phyloP scores from a whole-genome alignment of 2,113 vertebrate species.

The Silurus asotus region DNA sequence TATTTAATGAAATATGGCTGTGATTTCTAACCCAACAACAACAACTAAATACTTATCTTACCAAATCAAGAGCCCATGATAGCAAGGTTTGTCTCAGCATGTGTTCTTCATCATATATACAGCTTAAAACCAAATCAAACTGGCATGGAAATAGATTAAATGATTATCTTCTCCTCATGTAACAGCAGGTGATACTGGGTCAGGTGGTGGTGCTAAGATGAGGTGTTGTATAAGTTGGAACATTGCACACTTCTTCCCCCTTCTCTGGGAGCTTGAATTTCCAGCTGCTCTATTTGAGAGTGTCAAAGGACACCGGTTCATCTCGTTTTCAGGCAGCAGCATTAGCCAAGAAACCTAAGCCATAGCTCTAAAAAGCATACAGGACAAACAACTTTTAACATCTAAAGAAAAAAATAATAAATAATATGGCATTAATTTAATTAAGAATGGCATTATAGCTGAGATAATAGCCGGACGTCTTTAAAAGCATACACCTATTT shows the following conservation, averaged over 20 bases:
- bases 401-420: not conserved
- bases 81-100: not conserved
- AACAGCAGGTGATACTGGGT: constrained; percentile 41
- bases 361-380: not conserved
- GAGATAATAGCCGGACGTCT: not conserved
- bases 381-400: constrained; percentile 26
- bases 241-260: not conserved
- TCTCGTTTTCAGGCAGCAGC: constrained; percentile 52
- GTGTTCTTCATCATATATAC: constrained; percentile 38
- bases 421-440: not conserved
- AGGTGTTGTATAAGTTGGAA: constrained; percentile 55
- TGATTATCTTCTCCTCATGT: constrained; percentile 35
- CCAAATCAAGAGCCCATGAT: constrained; percentile 28
- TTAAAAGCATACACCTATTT: not conserved
- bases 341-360: constrained; percentile 53
- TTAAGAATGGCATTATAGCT: not conserved
- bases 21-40: constrained; percentile 36
- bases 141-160: constrained; percentile 55
- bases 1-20: constrained; percentile 49
- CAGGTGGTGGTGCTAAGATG: constrained; percentile 45
- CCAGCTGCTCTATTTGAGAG: constrained; percentile 59
- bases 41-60: constrained; percentile 39
- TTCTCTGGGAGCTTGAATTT: constrained; percentile 57
- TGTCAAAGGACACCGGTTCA: constrained; percentile 49
- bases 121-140: constrained; percentile 17